Evolutionary conservation across 2,797 vertebrate genomes (phyloP).

Genomic region (Synaphobranchus kaupii): DNA sequence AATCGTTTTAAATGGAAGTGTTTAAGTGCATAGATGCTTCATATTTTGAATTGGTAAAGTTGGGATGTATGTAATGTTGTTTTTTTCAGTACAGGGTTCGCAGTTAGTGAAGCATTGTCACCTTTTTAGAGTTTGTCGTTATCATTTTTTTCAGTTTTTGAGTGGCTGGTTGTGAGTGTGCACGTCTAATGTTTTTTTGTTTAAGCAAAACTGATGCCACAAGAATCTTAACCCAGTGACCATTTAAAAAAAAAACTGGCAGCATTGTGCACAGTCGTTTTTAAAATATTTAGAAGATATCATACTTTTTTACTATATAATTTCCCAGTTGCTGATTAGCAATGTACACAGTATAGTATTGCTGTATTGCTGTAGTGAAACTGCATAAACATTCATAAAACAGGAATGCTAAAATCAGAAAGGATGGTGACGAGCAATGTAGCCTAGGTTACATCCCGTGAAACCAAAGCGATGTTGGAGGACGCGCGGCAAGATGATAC

Average conservation of each 20-base stretch:
- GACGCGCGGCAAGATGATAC: not conserved
- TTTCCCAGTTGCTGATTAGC: not conserved
- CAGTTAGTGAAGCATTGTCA: not conserved
- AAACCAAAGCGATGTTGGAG: not conserved
- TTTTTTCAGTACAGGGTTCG: not conserved
- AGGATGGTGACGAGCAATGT: not conserved
- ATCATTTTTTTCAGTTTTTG: not conserved
- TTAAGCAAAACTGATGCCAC: not conserved
- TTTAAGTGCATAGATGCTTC: not conserved
- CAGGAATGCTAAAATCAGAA: not conserved
- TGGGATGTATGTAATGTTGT: not conserved
- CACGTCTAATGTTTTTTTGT: not conserved
- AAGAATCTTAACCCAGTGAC: not conserved
- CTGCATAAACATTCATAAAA: not conserved
- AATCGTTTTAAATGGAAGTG: not conserved
- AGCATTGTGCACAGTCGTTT: not conserved
- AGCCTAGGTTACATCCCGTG: not conserved
- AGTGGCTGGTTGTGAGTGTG: not conserved
- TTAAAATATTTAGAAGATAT: not conserved
- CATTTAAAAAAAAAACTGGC: not conserved
- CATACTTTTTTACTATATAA: not conserved
- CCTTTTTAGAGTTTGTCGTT: not conserved
- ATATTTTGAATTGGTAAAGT: not conserved
- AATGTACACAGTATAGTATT: not conserved
- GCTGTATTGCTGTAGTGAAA: not conserved